Conservation (phyloP, 2,888 invertebrate genomes). For the Ypsolopha sequella region DNA sequence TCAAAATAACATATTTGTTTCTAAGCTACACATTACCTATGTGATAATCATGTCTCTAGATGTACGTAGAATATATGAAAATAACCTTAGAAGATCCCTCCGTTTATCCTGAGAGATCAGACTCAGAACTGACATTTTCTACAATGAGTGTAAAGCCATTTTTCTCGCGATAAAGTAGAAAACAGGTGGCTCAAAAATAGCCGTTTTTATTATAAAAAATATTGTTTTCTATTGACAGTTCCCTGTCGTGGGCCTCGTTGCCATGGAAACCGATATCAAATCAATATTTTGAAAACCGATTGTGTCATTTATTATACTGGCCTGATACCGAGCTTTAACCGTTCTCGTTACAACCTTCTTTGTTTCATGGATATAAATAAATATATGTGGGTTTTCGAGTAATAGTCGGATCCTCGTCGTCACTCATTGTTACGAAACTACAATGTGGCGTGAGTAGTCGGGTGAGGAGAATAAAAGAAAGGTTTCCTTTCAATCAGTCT, state of each 20-base stretch:
- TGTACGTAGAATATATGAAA: background rate
- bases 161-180: slow-evolving; percentile 21
- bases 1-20: slow-evolving; percentile 1
- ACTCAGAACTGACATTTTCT: slow-evolving; percentile 61
- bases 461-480: no score
- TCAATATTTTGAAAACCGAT: slow-evolving; percentile 30
- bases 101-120: slow-evolving; percentile 61
- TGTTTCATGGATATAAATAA: no score
- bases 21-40: slow-evolving; percentile 22
- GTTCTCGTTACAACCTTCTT: no score
- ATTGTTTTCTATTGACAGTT: slow-evolving; percentile 11
- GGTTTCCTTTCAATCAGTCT: no score
- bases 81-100: slow-evolving; percentile 26
- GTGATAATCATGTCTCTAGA: no score
- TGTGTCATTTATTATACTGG: background rate
- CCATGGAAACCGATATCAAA: slow-evolving; percentile 40
- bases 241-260: slow-evolving; percentile 36
- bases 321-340: no score
- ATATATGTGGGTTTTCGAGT: no score
- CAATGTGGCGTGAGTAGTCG: no score
- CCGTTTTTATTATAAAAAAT: slow-evolving; percentile 17
- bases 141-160: slow-evolving; percentile 32
- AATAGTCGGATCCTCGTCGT: no score
- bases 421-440: no score
- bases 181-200: slow-evolving; percentile 23